Conservation (phyloP, 2,888 invertebrate species). For the Neoaliturus tenellus region DNA sequence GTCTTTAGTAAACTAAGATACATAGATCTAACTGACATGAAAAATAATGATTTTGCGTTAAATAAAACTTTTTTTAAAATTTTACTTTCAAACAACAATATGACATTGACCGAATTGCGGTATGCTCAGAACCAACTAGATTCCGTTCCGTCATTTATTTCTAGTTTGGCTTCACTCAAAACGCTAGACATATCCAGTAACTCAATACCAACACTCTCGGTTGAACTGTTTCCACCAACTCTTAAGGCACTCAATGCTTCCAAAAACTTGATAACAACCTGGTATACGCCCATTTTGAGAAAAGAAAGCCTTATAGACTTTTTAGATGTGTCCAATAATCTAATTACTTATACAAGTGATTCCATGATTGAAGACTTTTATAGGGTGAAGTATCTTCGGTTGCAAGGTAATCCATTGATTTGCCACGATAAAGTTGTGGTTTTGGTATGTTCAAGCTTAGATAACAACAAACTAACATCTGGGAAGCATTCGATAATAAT, state of each 20-base stretch:
- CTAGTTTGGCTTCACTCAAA: neutral
- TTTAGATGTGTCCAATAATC: constrained; percentile 75
- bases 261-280: constrained; percentile 76
- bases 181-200: constrained; percentile 35
- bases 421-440: constrained; percentile 74
- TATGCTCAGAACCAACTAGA: constrained; percentile 29
- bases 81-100: neutral
- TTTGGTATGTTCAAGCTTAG: constrained; percentile 71
- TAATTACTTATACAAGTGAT: constrained; percentile 75
- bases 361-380: constrained; percentile 77
- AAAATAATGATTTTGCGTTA: too few species aligned
- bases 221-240: constrained; percentile 62
- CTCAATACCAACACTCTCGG: neutral
- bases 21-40: too few species aligned
- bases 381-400: constrained; percentile 73
- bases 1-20: too few species aligned
- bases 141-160: neutral
- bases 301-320: constrained; percentile 72
- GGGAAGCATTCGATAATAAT: neutral
- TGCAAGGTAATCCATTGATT: constrained; percentile 77
- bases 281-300: constrained; percentile 74
- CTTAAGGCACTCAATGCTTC: constrained; percentile 75
- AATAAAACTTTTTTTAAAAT: too few species aligned
- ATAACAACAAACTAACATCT: constrained; percentile 66
- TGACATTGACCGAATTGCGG: constrained; percentile 10